Percentiles rank a stretch among this genome's conserved stretches.
phyloP scores from a whole-genome alignment of 1,140 invertebrate species.

The Oppia nitens region DNA sequence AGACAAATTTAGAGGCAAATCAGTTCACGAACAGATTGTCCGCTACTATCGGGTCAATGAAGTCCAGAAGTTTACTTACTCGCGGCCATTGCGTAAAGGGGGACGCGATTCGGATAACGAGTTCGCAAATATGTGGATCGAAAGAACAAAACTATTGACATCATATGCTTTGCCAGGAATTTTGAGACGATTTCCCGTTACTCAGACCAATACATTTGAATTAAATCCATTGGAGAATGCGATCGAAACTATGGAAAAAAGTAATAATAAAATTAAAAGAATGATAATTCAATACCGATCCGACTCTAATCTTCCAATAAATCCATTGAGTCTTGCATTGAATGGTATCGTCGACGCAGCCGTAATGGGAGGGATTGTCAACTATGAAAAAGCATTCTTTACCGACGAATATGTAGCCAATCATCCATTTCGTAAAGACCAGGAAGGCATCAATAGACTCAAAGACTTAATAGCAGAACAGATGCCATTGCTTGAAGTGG shows the following conservation, averaged over 20 bases:
- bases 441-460: conserved; percentile 3
- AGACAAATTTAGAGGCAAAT: conserved; percentile 25
- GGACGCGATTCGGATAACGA: conserved; percentile 2
- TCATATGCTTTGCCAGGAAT: conserved; percentile 74
- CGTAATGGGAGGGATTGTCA: conserved; percentile 86
- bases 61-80: conserved; percentile 73
- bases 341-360: conserved; percentile 80
- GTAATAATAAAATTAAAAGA: conserved; percentile 51
- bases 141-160: conserved; percentile 66
- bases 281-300: conserved; percentile 48
- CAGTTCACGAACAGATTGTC: conserved; percentile 68
- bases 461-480: conserved; percentile 22
- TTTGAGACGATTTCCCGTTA: conserved; percentile 80
- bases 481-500: conserved; percentile 53
- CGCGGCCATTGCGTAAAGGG: conserved; percentile 44
- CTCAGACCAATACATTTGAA: conserved; percentile 54
- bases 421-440: background rate
- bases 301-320: conserved; percentile 53
- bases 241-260: conserved; percentile 78
- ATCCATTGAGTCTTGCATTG: conserved; percentile 76
- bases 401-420: background rate
- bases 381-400: conserved; percentile 84
- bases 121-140: conserved; percentile 84
- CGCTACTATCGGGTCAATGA: conserved; percentile 81
- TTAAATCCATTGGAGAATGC: conserved; percentile 80